These are phyloP conservation scores for Betta splendens DNA, from an alignment of 2,797 vertebrate genomes.

Conservation along the genomic window DNA sequence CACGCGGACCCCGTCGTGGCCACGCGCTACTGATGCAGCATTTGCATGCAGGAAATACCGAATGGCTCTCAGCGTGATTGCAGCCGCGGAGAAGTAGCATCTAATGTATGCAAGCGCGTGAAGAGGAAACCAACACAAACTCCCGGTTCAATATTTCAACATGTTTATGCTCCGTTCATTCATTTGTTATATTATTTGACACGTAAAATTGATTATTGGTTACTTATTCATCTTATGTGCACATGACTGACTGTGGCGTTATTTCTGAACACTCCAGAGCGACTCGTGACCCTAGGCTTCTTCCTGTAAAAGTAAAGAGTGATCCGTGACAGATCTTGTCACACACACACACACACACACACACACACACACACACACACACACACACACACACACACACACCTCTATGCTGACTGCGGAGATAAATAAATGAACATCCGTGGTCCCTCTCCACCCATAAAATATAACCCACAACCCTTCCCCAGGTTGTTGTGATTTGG, in stretches of 20 bases:
- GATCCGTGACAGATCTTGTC: slow-evolving; percentile 56
- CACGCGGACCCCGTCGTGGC: slow-evolving; percentile 58
- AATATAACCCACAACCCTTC: slow-evolving; percentile 81
- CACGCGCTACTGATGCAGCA: slow-evolving; percentile 50
- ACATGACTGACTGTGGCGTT: slow-evolving; percentile 28
- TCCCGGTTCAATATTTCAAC: slow-evolving; percentile 37
- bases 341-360: slow-evolving; percentile 12
- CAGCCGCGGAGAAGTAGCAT: slow-evolving; percentile 59
- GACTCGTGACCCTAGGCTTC: slow-evolving; percentile 52
- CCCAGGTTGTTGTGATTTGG: slow-evolving; percentile 83
- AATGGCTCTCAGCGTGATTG: slow-evolving; percentile 77
- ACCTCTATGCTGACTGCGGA: slow-evolving; percentile 70
- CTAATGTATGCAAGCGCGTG: slow-evolving; percentile 50
- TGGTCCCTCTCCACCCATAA: slow-evolving; percentile 78
- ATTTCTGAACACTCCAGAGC: slow-evolving; percentile 33
- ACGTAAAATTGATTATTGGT: slow-evolving; percentile 61
- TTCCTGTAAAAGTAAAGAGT: slow-evolving; percentile 55
- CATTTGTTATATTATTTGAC: slow-evolving; percentile 62
- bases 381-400: slow-evolving; percentile 49
- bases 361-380: slow-evolving; percentile 6
- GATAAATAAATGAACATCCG: slow-evolving; percentile 82
- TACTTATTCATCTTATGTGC: slow-evolving; percentile 54
- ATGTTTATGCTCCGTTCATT: slow-evolving; percentile 57
- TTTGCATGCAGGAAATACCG: slow-evolving; percentile 78
- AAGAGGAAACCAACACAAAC: slow-evolving; percentile 59